A percentile compares a stretch with the other conserved stretches of the same genome.
phyloP scores from a whole-genome alignment of 2,888 invertebrate genomes.

The Monoplex corrugatus region DNA sequence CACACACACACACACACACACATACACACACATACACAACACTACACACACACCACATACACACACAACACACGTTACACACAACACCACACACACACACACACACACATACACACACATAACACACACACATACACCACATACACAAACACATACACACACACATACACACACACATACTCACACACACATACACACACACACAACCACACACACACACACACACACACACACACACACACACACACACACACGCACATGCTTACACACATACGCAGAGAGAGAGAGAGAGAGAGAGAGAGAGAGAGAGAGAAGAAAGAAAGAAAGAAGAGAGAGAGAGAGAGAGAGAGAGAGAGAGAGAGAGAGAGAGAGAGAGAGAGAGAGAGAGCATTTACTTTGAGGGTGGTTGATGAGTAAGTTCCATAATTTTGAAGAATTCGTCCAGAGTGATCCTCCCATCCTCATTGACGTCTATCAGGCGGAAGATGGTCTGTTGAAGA shows the following conservation, averaged over 20 bases:
- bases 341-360: not conserved
- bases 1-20: too few species aligned
- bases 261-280: not conserved
- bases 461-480: not conserved
- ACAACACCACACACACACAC: too few species aligned
- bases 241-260: not conserved
- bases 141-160: too few species aligned
- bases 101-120: too few species aligned
- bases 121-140: too few species aligned
- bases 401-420: not conserved
- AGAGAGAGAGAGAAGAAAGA: not conserved
- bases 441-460: constrained; percentile 42
- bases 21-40: too few species aligned
- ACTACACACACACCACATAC: too few species aligned
- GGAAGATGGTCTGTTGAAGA: constrained; percentile 35
- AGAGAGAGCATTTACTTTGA: not conserved
- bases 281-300: not conserved
- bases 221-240: not conserved
- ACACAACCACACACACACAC: too few species aligned
- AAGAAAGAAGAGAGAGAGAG: not conserved
- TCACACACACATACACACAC: too few species aligned
- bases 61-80: too few species aligned
- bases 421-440: not conserved
- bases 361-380: not conserved
- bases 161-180: too few species aligned